Percentiles rank a stretch among this genome's conserved stretches.
Evolutionary conservation across 2,113 vertebrate species (phyloP).

Genomic region (Callithrix jacchus): DNA sequence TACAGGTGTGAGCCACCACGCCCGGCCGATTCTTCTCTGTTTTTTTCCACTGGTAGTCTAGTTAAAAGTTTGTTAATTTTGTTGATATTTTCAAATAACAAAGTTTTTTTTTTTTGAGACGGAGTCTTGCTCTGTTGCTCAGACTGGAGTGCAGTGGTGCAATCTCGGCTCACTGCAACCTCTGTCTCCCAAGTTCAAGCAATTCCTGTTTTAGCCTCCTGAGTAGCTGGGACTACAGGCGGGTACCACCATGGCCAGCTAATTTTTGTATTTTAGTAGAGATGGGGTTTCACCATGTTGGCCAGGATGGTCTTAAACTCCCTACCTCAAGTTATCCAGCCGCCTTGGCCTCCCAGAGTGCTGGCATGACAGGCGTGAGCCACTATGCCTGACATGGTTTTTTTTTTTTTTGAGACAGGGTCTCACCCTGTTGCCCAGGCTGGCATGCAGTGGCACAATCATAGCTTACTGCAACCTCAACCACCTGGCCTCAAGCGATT

Average conservation of each 20-base stretch:
- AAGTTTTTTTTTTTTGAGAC: background rate
- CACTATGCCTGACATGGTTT: background rate
- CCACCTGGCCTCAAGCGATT: background rate
- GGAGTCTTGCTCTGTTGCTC: background rate
- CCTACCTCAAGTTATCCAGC: background rate
- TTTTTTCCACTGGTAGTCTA: no score
- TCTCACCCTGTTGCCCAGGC: background rate
- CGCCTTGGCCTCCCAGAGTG: background rate
- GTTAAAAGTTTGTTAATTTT: no score
- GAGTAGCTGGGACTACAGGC: no score
- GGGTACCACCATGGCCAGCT: no score
- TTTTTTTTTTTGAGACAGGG: background rate
- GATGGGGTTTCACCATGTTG: background rate
- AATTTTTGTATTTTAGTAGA: background rate
- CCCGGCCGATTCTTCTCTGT: no score
- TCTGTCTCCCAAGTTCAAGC: no score
- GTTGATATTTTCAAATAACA: background rate
- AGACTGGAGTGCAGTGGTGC: background rate
- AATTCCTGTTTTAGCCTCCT: no score
- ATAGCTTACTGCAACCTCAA: background rate
- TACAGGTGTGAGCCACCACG: no score
- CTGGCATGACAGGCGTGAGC: background rate
- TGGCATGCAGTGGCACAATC: background rate
- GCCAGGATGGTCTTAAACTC: background rate
- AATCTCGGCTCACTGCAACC: no score